Conservation (phyloP, 2,888 invertebrate genomes). For the Halocaridina rubra region DNA sequence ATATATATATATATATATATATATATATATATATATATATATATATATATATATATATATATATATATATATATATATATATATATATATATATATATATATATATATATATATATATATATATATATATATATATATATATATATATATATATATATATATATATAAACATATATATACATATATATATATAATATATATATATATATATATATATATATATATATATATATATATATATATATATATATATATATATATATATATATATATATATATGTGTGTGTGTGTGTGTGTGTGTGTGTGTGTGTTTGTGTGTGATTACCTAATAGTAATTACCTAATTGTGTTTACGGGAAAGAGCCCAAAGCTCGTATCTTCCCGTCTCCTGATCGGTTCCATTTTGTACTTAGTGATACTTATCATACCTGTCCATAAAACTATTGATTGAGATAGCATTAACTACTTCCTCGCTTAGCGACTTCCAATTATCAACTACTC, state of each 20-base stretch:
- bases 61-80: neutral
- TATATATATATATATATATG: neutral
- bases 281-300: neutral
- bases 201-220: neutral
- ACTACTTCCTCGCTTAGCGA: no score
- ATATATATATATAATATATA: neutral
- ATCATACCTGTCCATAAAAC: no score
- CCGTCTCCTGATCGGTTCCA: no score
- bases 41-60: neutral
- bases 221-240: neutral
- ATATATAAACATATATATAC: neutral
- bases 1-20: neutral
- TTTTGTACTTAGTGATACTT: no score
- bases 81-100: neutral
- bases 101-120: neutral
- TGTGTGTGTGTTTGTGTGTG: neutral
- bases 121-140: neutral
- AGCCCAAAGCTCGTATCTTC: no score
- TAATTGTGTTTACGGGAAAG: no score
- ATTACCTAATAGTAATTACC: no score
- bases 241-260: neutral
- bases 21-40: neutral
- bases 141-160: neutral
- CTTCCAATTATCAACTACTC: no score
- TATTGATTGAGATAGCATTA: no score